Evolutionary conservation across 2,888 invertebrate species (phyloP).

Genomic region (Phyto melanocephala): DNA sequence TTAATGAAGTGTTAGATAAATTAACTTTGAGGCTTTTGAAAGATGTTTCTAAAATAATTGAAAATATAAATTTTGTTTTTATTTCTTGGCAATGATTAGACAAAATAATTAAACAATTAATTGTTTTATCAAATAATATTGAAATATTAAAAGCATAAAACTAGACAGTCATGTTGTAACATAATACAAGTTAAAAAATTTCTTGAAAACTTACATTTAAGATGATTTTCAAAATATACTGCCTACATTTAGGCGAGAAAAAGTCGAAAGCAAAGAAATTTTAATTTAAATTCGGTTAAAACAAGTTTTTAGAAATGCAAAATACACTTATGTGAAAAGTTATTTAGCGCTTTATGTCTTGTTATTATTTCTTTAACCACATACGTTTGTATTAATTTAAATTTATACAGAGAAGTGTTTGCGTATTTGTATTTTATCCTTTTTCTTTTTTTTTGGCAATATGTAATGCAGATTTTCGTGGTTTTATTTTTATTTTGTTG

Average conservation of each 20-base stretch:
- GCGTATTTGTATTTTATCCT: neutral
- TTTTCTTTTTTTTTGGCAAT: slow-evolving; percentile 22
- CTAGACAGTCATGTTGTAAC: neutral
- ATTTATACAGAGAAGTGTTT: neutral
- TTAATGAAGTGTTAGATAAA: slow-evolving; percentile 41
- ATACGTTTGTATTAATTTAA: no score
- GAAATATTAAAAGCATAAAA: neutral
- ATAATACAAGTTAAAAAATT: no score
- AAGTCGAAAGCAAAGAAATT: no score
- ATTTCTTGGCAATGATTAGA: neutral
- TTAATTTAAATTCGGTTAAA: no score
- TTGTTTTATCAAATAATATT: neutral
- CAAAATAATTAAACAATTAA: neutral
- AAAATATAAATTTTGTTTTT: neutral
- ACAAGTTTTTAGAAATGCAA: no score
- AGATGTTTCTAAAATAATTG: neutral
- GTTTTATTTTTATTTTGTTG: neutral
- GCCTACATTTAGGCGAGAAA: neutral
- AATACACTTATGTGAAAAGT: no score
- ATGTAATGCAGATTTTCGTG: slow-evolving; percentile 51
- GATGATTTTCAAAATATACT: no score
- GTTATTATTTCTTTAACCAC: no score
- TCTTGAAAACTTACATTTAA: no score
- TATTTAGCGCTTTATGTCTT: no score
- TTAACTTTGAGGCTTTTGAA: slow-evolving; percentile 23